phyloP scores from a whole-genome alignment of 2,113 vertebrate species.

The Xenopus tropicalis region UCB_Xtro_10.0 CM004449.2:75878501-75879000 shows the following conservation, averaged over 20 bases:
- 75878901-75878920: not conserved
- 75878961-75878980: too few species aligned
- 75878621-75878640: conserved; percentile 29
- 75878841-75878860: conserved; percentile 40
- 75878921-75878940: not conserved
- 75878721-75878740: conserved; percentile 3
- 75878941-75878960: too few species aligned
- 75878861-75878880: conserved; percentile 29
- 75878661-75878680: conserved; percentile 33
- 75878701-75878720: conserved; percentile 36
- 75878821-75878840: conserved; percentile 22
- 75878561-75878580: not conserved
- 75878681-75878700: conserved; percentile 28
- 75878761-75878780: conserved; percentile 12
- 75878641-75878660: conserved; percentile 11
- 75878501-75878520: conserved; percentile 18
- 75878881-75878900: not conserved
- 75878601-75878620: conserved; percentile 38
- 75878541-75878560: conserved; percentile 34
- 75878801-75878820: conserved; percentile 5
- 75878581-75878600: conserved; percentile 25
- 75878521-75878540: conserved; percentile 29
- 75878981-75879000: too few species aligned
- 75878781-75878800: conserved; percentile 13
- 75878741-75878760: conserved; percentile 24